Evolutionary conservation across 2,888 invertebrate species (phyloP).

Genomic region (Pachliopta kotzebuea): DNA sequence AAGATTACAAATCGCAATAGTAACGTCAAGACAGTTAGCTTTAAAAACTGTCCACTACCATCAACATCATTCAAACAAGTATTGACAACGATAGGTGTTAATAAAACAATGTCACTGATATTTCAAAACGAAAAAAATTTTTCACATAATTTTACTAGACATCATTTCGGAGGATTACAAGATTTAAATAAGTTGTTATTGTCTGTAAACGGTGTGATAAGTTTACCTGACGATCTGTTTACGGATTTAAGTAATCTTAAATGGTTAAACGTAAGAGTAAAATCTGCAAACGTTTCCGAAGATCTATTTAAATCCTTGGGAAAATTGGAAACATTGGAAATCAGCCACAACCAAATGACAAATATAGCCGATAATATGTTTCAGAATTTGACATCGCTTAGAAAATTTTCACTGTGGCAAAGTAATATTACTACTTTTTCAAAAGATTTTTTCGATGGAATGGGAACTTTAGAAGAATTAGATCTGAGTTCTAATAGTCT

Average conservation of each 20-base stretch:
- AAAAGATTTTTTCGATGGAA: conserved; percentile 82
- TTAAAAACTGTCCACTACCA: conserved; percentile 80
- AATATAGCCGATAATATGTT: conserved; percentile 82
- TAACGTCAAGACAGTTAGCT: conserved; percentile 69
- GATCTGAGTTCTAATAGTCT: conserved; percentile 86
- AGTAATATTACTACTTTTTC: conserved; percentile 84
- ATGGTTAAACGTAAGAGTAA: conserved; percentile 83
- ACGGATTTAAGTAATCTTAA: conserved; percentile 80
- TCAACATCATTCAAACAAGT: conserved; percentile 71
- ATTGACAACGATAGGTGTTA: conserved; percentile 67
- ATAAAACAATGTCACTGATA: conserved; percentile 75
- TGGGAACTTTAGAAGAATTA: conserved; percentile 82
- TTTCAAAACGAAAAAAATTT: conserved; percentile 78
- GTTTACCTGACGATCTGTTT: conserved; percentile 83
- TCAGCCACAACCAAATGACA: conserved; percentile 84
- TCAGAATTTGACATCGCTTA: conserved; percentile 79
- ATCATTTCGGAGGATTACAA: conserved; percentile 80
- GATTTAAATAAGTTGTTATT: conserved; percentile 79
- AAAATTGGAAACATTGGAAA: conserved; percentile 81
- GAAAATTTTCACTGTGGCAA: conserved; percentile 84
- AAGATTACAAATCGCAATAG: conserved; percentile 65
- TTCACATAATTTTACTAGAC: conserved; percentile 77
- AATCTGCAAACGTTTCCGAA: conserved; percentile 79
- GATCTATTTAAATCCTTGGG: conserved; percentile 79
- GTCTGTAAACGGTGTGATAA: conserved; percentile 81